These are phyloP conservation scores for Solenopsis fugax DNA, from an alignment of 1,140 invertebrate species.

Conservation along the genomic window DNA sequence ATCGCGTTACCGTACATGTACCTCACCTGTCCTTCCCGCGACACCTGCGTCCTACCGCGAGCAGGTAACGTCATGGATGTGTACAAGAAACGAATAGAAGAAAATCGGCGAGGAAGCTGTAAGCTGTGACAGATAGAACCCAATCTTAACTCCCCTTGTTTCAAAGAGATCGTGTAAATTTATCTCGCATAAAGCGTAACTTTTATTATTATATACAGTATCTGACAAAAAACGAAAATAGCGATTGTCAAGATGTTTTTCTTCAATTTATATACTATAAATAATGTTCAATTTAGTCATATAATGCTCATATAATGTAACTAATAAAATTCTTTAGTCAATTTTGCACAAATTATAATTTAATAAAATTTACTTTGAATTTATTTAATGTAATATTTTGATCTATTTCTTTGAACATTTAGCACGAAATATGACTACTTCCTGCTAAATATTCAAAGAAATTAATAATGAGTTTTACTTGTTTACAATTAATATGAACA, in stretches of 20 bases:
- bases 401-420: background rate
- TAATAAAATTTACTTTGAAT: background rate
- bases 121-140: conserved; percentile 16
- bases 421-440: background rate
- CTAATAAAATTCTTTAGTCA: background rate
- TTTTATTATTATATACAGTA: background rate
- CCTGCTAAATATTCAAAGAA: no score
- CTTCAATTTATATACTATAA: background rate
- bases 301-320: background rate
- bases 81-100: background rate
- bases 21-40: conserved; percentile 43
- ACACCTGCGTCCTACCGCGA: conserved; percentile 39
- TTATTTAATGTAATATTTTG: background rate
- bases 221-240: background rate
- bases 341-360: background rate
- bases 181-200: background rate
- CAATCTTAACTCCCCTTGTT: background rate
- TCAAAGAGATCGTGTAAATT: conserved; percentile 36
- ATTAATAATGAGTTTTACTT: background rate
- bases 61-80: conserved; percentile 26
- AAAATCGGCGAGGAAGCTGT: conserved; percentile 18
- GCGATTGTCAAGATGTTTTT: background rate
- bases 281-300: background rate
- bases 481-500: background rate
- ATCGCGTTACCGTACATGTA: conserved; percentile 62